Evolutionary conservation across 1,140 invertebrate species (phyloP).

Genomic region (Helicoverpa armigera): DNA sequence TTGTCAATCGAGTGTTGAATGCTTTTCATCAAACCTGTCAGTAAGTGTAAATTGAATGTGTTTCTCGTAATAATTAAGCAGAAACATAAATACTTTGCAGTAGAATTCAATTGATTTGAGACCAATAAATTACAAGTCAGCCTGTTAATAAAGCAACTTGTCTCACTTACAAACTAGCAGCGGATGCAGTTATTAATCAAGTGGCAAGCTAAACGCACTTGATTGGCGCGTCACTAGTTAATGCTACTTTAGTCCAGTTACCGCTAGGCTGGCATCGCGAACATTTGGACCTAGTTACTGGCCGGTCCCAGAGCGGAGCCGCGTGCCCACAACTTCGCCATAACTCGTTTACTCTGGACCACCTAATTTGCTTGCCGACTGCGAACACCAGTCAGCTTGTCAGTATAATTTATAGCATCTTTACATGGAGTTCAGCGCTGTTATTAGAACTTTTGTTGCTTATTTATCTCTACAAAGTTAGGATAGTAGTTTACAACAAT

Average conservation of each 20-base stretch:
- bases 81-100: no score
- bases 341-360: conserved; percentile 77
- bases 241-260: conserved; percentile 51
- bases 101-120: neutral
- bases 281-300: conserved; percentile 50
- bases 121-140: neutral
- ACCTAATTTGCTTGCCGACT: conserved; percentile 76
- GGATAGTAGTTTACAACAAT: conserved; percentile 18
- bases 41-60: no score
- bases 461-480: conserved; percentile 31
- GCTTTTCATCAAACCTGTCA: neutral
- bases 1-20: neutral
- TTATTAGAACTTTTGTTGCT: conserved; percentile 35
- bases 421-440: conserved; percentile 43
- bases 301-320: conserved; percentile 54
- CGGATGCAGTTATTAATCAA: conserved; percentile 43
- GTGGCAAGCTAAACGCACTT: conserved; percentile 35
- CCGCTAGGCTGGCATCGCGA: conserved; percentile 30
- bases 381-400: conserved; percentile 62
- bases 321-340: conserved; percentile 66
- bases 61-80: no score
- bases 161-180: conserved; percentile 26
- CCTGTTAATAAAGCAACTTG: conserved; percentile 16
- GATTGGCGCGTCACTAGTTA: conserved; percentile 36
- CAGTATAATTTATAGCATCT: conserved; percentile 66